Evolutionary conservation across 2,797 vertebrate species (phyloP).

Genomic region (Chelon labrosus): DNA sequence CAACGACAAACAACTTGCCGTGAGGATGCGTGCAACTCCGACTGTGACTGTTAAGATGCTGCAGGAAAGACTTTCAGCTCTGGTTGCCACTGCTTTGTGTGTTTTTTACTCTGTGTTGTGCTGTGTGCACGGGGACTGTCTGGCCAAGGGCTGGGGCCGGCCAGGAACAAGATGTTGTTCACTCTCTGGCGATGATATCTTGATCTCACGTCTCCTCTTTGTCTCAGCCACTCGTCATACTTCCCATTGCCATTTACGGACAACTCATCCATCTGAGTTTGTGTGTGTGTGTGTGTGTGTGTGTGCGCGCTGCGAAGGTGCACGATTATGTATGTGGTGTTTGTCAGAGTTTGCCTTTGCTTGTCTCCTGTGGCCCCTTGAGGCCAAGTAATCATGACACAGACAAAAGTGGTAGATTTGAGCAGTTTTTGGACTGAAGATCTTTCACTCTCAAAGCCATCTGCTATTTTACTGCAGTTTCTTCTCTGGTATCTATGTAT

Average conservation of each 20-base stretch:
- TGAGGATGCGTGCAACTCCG: background rate
- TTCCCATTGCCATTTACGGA: conserved; percentile 27
- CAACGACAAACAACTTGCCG: background rate
- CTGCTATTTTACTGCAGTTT: too few relatives aligned
- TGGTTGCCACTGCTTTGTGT: background rate
- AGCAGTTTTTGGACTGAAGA: background rate
- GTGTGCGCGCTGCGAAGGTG: background rate
- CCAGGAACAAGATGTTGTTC: conserved; percentile 39
- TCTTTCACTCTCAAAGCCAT: too few relatives aligned
- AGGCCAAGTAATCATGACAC: background rate
- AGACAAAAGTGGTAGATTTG: conserved; percentile 4
- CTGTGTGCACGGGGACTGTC: too few relatives aligned
- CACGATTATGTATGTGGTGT: conserved; percentile 11
- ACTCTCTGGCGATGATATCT: conserved; percentile 48
- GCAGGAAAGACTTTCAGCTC: background rate
- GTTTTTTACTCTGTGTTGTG: background rate
- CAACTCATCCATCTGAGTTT: conserved; percentile 30
- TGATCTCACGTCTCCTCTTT: conserved; percentile 46
- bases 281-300: conserved; percentile 16
- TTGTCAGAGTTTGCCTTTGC: conserved; percentile 36
- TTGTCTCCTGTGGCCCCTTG: conserved; percentile 15
- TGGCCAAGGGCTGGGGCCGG: conserved; percentile 15
- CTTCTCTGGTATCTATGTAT: too few relatives aligned
- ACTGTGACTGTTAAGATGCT: background rate
- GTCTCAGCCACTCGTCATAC: conserved; percentile 33